A percentile compares a stretch with the other conserved stretches of the same genome.
Conservation (phyloP, 2,797 vertebrate genomes). For the Acanthopagrus latus region DNA sequence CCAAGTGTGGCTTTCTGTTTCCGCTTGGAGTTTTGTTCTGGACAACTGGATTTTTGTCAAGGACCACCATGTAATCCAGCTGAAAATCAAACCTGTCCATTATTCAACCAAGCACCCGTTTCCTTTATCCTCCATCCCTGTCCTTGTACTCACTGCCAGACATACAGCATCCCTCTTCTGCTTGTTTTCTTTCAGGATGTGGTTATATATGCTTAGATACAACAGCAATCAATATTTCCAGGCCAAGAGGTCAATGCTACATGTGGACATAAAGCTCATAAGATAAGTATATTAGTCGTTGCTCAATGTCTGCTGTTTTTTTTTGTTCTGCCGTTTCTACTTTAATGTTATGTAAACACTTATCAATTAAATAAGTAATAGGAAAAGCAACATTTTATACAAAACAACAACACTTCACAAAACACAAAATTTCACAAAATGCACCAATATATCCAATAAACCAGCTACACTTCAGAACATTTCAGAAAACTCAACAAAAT, state of each 20-base stretch:
- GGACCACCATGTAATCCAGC: not conserved
- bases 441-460: too few species aligned
- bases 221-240: constrained; percentile 3
- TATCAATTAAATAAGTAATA: not conserved
- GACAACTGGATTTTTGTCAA: too few species aligned
- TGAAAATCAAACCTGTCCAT: not conserved
- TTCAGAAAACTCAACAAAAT: too few species aligned
- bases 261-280: too few species aligned
- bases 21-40: not conserved
- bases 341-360: not conserved
- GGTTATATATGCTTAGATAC: not conserved
- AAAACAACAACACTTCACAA: too few species aligned
- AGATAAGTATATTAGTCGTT: too few species aligned
- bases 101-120: not conserved
- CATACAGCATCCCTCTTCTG: not conserved
- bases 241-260: not conserved
- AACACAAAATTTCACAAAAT: too few species aligned
- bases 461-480: too few species aligned
- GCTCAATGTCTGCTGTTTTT: not conserved
- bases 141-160: not conserved
- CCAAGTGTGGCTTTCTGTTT: not conserved
- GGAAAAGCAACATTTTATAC: too few species aligned
- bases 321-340: not conserved
- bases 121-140: not conserved
- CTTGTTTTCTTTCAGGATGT: constrained; percentile 1